phyloP scores from a whole-genome alignment of 2,797 vertebrate species.

The Ceyx erithaca region DNA sequence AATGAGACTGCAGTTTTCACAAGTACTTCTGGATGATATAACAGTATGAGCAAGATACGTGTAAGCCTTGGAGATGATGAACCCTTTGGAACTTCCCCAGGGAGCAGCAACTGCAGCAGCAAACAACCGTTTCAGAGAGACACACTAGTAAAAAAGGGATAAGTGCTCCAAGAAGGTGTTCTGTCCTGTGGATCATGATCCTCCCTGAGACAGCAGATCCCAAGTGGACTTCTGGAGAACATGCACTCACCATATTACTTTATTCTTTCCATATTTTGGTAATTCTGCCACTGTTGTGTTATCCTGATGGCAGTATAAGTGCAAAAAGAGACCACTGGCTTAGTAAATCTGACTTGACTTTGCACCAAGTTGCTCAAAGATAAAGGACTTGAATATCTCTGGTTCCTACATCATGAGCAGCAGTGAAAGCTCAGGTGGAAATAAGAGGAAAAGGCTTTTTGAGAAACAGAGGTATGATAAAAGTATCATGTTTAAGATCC shows the following conservation, averaged over 20 bases:
- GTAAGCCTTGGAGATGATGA: constrained; percentile 7
- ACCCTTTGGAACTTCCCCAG: neutral
- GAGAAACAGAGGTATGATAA: neutral
- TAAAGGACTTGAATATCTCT: neutral
- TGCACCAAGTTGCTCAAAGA: neutral
- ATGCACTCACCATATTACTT: neutral
- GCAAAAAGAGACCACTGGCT: neutral
- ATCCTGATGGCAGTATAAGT: neutral
- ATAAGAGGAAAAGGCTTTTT: neutral
- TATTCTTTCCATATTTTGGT: neutral
- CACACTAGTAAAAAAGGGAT: neutral
- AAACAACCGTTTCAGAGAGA: neutral
- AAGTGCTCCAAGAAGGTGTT: rapidly evolving
- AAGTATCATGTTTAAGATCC: neutral
- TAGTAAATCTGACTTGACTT: neutral
- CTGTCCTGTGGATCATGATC: neutral
- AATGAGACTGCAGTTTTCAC: neutral
- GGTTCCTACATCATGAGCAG: neutral
- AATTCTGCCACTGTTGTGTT: rapidly evolving
- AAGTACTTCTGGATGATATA: neutral
- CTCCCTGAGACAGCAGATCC: neutral
- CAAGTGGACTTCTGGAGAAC: rapidly evolving
- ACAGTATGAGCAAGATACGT: neutral
- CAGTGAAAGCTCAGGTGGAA: neutral
- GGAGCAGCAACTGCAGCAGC: neutral